Evolutionary conservation across 2,888 invertebrate genomes (phyloP).

Genomic region (Ariolimax columbianus): DNA sequence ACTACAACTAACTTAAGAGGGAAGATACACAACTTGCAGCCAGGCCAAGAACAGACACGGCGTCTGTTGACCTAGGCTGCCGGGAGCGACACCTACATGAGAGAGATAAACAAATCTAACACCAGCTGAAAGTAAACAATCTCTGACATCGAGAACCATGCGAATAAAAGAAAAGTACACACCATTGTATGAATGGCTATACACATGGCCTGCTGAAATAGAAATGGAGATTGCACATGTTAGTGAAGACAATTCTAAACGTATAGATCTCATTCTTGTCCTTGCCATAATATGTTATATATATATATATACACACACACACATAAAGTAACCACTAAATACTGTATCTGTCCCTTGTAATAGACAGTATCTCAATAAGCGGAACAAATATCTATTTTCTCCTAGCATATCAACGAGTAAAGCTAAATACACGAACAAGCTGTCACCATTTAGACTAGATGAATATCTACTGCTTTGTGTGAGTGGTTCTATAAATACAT

Average conservation of each 20-base stretch:
- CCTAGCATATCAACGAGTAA: too few species aligned
- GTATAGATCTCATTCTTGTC: not conserved
- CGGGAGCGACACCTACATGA: not conserved
- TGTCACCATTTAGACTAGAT: too few species aligned
- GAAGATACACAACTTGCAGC: not conserved
- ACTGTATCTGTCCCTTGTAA: too few species aligned
- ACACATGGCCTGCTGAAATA: constrained; percentile 69
- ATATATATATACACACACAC: too few species aligned
- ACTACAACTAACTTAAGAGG: not conserved
- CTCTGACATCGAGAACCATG: constrained; percentile 27
- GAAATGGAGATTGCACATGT: constrained; percentile 31
- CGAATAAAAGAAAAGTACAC: constrained; percentile 43
- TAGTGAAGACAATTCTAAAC: not conserved
- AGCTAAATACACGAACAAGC: too few species aligned
- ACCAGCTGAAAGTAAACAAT: constrained; percentile 19
- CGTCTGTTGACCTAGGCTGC: not conserved
- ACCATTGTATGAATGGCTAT: constrained; percentile 67
- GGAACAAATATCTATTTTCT: too few species aligned
- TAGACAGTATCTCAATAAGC: too few species aligned
- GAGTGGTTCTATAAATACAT: too few species aligned
- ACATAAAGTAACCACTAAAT: too few species aligned
- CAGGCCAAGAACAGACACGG: not conserved
- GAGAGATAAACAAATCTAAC: not conserved
- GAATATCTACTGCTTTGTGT: too few species aligned
- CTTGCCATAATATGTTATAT: not conserved